Evolutionary conservation across 2,113 vertebrate species (phyloP).

Genomic region (Oxyruncus cristatus): DNA sequence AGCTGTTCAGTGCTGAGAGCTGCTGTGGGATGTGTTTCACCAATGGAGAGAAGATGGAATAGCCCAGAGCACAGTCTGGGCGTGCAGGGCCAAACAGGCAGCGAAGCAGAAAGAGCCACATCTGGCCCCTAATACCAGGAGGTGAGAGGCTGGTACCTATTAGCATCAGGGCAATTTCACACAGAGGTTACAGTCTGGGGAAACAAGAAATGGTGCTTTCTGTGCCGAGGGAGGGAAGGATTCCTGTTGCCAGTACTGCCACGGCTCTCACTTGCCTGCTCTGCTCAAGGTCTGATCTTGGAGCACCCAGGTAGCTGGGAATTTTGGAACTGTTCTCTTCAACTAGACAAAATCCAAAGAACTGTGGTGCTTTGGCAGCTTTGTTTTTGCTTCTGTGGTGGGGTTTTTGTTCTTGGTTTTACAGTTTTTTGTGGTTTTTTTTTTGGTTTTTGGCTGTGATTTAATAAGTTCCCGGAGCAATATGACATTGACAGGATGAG

Average conservation of each 20-base stretch:
- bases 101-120: background rate
- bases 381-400: background rate
- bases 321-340: background rate
- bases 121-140: background rate
- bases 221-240: background rate
- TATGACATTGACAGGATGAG: background rate
- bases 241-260: background rate
- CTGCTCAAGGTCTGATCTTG: background rate
- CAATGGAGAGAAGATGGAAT: background rate
- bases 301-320: background rate
- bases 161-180: background rate
- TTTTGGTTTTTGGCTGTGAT: background rate
- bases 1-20: background rate
- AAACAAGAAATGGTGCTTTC: background rate
- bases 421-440: background rate
- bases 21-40: background rate
- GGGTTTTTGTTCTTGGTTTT: background rate
- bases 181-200: background rate
- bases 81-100: background rate
- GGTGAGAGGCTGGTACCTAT: background rate
- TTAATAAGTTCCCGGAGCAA: background rate
- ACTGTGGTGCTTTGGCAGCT: background rate
- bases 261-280: background rate
- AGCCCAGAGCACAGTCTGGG: background rate
- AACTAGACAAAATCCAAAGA: background rate